phyloP scores from a whole-genome alignment of 2,888 invertebrate species.

The Oscheius sp. region DNA sequence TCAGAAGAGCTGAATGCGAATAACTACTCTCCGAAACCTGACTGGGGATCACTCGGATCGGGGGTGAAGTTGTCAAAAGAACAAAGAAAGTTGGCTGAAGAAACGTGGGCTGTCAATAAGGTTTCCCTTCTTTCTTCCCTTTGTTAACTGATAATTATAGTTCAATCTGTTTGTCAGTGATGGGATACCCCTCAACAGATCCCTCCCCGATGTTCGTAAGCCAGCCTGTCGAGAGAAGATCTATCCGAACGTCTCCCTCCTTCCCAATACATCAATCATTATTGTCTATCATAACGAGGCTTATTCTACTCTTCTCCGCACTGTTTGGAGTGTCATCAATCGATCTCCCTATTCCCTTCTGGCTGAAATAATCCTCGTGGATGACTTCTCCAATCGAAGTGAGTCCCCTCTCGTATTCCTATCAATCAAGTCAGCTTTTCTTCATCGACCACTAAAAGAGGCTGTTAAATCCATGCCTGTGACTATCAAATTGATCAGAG shows the following conservation, averaged over 20 bases:
- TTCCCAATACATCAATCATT: slow-evolving; percentile 88
- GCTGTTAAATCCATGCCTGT: slow-evolving; percentile 73
- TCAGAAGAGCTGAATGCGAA: slow-evolving; percentile 69
- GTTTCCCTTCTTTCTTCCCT: slow-evolving; percentile 22
- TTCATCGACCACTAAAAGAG: slow-evolving; percentile 49
- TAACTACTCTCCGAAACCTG: slow-evolving; percentile 61
- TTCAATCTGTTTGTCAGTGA: slow-evolving; percentile 97
- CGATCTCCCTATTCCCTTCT: slow-evolving; percentile 75
- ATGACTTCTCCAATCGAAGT: slow-evolving; percentile 87
- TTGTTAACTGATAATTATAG: slow-evolving; percentile 72
- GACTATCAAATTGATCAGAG: slow-evolving; percentile 81
- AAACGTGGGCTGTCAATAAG: slow-evolving; percentile 93
- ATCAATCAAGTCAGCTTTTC: slow-evolving; percentile 52
- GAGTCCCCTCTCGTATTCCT: too few species aligned
- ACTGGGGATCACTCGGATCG: slow-evolving; percentile 86
- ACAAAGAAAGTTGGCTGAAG: slow-evolving; percentile 86
- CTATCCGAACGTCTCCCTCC: slow-evolving; percentile 63
- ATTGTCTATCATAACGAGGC: slow-evolving; percentile 99
- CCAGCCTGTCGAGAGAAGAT: slow-evolving; percentile 78
- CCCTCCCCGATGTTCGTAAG: slow-evolving; percentile 73
- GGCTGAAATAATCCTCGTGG: slow-evolving; percentile 93
- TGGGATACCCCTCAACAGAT: slow-evolving; percentile 74
- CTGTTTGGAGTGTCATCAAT: slow-evolving; percentile 95
- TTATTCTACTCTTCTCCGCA: slow-evolving; percentile 93
- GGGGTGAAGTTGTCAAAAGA: slow-evolving; percentile 89